Base-by-base conservation (phyloP, 2,113 vertebrate genomes). In the Corydoras sp. region DNA sequence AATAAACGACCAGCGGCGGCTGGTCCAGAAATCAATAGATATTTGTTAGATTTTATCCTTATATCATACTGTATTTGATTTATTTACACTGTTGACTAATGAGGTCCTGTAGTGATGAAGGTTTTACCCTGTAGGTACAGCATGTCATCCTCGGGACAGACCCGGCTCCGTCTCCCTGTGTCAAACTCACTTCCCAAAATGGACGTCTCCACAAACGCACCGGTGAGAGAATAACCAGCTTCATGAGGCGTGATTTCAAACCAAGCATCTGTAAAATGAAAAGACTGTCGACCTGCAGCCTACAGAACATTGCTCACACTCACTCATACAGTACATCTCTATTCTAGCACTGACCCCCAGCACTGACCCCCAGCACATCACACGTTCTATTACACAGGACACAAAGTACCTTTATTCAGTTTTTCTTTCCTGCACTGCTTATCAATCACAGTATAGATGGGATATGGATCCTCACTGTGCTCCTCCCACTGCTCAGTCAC, bases 61-160 rank as follows among this genome's bases (percentile, higher is more conserved):
- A 24, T 24, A 24, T 24, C 18, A 24, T 24, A 24, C 18, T 24
- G 18, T 24, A 43, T 43, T 4, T 43, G 7, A 1, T 43, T 43
- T 43, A 8, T 43, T 43, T 43, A 43, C 35, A 5, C 35, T 43
- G 35, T 43, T 4, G 7, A 43, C 35, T 43, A 43, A 43, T 1
- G 35, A 43, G 35, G 35, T 43, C 7, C 4, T 43, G 35, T 5
- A 43, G 35, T 43, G 35, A 5, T 43, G 35, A 43, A 43, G 35
- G 35, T 56, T 56, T 56, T 56, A 56, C 54, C 54, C n/a, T 56
- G 54, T n/a, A 56, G 54, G 54, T 56, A 56, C 54, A 56, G 54
- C 54, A 56, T 56, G 54, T 56, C 54, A n/a, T n/a, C 6, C 6
- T 15, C 14, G 13, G 54, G 54, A 56, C 54, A 56, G 54, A n/a